Conservation (phyloP, 1,140 invertebrate genomes). For the Odontomachus brunneus region DNA sequence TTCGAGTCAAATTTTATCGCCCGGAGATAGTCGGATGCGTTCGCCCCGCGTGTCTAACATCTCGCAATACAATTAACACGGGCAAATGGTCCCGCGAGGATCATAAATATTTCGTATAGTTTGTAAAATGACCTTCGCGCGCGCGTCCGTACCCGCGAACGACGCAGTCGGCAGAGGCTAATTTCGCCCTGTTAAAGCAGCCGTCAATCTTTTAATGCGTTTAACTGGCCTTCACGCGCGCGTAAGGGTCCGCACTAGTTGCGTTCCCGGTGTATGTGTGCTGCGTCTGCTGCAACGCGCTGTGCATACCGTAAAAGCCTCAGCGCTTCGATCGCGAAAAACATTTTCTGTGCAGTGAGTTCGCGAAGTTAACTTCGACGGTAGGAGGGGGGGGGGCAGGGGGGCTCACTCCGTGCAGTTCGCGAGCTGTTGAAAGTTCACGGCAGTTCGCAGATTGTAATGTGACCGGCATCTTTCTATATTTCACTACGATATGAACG, state of each 20-base stretch:
- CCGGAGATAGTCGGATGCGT: no score
- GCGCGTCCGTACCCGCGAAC: neutral
- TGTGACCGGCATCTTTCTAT: neutral
- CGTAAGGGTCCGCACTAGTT: neutral
- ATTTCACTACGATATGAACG: neutral
- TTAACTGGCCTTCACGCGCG: neutral
- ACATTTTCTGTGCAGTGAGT: conserved; percentile 16
- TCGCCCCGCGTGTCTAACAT: neutral
- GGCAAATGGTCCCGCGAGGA: neutral
- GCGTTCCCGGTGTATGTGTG: neutral
- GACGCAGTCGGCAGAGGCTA: neutral
- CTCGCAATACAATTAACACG: conserved; percentile 1
- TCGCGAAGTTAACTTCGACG: conserved; percentile 10
- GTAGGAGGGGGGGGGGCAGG: no score
- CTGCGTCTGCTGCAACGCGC: neutral
- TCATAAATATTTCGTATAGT: conserved; percentile 22
- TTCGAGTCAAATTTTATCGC: no score
- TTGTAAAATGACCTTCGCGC: neutral
- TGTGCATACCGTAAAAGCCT: neutral
- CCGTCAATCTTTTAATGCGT: conserved; percentile 22
- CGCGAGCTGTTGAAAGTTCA: conserved; percentile 16
- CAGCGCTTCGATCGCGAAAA: neutral
- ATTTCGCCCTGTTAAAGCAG: neutral
- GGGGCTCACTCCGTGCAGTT: neutral
- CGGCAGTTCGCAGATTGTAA: conserved; percentile 8